Percentiles rank a stretch among this genome's conserved stretches.
Conservation (phyloP, 2,113 vertebrate genomes). For the Crotophaga sulcirostris region DNA sequence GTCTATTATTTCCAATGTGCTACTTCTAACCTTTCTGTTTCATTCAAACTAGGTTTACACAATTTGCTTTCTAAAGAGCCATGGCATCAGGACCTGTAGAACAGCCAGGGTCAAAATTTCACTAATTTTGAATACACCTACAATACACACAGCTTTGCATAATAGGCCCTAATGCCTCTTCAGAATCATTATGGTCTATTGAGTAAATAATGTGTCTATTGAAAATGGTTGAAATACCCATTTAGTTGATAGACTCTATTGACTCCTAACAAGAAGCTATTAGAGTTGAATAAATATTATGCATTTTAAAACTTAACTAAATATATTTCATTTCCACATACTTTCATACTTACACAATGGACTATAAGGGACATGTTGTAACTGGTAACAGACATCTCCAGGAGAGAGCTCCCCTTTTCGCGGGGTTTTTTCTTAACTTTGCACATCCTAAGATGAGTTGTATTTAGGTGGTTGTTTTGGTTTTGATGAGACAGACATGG, state of each 20-base stretch:
- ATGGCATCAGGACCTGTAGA: slow-evolving; percentile 10
- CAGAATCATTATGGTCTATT: slow-evolving; percentile 66
- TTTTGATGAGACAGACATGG: neutral
- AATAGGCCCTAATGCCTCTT: slow-evolving; percentile 68
- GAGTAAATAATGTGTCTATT: slow-evolving; percentile 64
- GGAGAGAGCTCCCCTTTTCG: neutral
- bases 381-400: neutral
- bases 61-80: slow-evolving; percentile 39
- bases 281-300: slow-evolving; percentile 68
- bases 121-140: slow-evolving; percentile 53
- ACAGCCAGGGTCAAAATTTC: slow-evolving; percentile 55
- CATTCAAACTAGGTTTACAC: slow-evolving; percentile 23
- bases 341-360: slow-evolving; percentile 57
- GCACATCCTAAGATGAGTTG: neutral
- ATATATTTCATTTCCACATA: slow-evolving; percentile 53
- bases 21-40: slow-evolving; percentile 42
- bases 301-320: slow-evolving; percentile 59
- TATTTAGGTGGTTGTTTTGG: neutral
- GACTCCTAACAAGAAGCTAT: slow-evolving; percentile 68
- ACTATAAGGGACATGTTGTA: slow-evolving; percentile 31
- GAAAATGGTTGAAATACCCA: slow-evolving; percentile 62
- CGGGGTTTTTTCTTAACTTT: neutral
- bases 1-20: neutral
- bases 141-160: slow-evolving; percentile 58
- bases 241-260: slow-evolving; percentile 65